Percentiles rank a stretch among this genome's conserved stretches.
These are phyloP conservation scores for Malthinus seriepunctatus DNA, from an alignment of 2,888 invertebrate genomes.

Conservation along the genomic window DNA sequence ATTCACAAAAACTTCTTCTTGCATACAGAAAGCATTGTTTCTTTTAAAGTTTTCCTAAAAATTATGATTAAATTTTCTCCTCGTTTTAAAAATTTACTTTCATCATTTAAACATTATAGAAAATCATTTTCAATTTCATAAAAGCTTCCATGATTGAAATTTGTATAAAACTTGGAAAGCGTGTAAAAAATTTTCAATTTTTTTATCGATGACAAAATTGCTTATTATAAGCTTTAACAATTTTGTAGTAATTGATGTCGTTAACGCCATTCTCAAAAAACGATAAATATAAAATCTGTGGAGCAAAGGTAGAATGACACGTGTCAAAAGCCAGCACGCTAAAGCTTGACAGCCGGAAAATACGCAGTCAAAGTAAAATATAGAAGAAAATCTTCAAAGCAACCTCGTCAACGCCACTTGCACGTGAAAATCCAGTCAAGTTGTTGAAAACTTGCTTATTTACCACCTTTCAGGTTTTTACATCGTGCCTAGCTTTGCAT, in stretches of 20 bases:
- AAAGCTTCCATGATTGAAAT: too few relatives aligned
- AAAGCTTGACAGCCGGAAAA: slow-evolving; percentile 48
- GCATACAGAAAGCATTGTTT: too few relatives aligned
- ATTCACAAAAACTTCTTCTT: too few relatives aligned
- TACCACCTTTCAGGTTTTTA: slow-evolving; percentile 48
- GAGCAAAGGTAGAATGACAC: slow-evolving; percentile 41
- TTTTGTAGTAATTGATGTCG: slow-evolving; percentile 25
- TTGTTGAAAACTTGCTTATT: slow-evolving; percentile 53
- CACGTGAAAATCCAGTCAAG: slow-evolving; percentile 47
- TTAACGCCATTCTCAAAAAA: slow-evolving; percentile 27
- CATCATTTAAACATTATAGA: too few relatives aligned
- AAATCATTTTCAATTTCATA: too few relatives aligned
- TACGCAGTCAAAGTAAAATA: slow-evolving; percentile 49
- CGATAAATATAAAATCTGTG: slow-evolving; percentile 28
- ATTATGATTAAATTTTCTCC: too few relatives aligned
- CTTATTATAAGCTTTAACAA: slow-evolving; percentile 13
- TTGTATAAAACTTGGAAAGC: too few relatives aligned
- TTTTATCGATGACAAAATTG: too few relatives aligned
- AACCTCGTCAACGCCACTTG: slow-evolving; percentile 46
- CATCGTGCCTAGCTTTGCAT: slow-evolving; percentile 42
- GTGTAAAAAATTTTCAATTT: too few relatives aligned
- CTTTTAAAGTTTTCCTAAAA: too few relatives aligned
- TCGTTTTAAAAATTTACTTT: too few relatives aligned
- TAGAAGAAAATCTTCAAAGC: slow-evolving; percentile 50
- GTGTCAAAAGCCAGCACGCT: slow-evolving; percentile 42